phyloP scores from a whole-genome alignment of 2,113 vertebrate genomes.

The Hirundichthys speculiger region DNA sequence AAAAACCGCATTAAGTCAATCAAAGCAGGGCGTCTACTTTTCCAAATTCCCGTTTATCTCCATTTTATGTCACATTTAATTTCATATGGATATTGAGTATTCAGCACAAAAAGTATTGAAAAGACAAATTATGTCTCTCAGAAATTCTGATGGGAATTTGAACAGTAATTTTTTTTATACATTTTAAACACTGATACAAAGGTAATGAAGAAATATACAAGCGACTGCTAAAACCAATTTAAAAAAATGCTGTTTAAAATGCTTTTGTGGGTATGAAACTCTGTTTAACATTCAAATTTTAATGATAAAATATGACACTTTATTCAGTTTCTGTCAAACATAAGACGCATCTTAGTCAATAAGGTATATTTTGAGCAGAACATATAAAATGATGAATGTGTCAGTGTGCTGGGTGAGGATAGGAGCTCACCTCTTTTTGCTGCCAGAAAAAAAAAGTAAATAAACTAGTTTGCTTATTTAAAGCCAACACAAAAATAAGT shows the following conservation, averaged over 20 bases:
- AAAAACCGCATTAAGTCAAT: too few relatives aligned
- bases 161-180: not conserved
- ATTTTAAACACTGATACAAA: not conserved
- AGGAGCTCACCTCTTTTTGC: constrained; percentile 15
- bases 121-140: too few relatives aligned
- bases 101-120: too few relatives aligned
- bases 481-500: constrained; percentile 16
- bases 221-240: too few relatives aligned
- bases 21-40: too few relatives aligned
- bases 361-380: not conserved
- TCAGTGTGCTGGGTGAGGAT: constrained; percentile 5
- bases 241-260: not conserved
- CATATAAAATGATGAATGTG: not conserved
- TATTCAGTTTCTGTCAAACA: too few relatives aligned
- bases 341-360: not conserved
- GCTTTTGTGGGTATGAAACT: not conserved
- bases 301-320: too few relatives aligned
- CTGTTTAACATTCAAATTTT: too few relatives aligned
- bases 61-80: too few relatives aligned
- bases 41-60: too few relatives aligned
- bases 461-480: constrained; percentile 45
- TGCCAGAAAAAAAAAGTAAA: constrained; percentile 30
- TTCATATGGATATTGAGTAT: too few relatives aligned
- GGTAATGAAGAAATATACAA: not conserved
- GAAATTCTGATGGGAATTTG: too few relatives aligned